Evolutionary conservation across 1,140 invertebrate genomes (phyloP).

Genomic region (Zophobas atratus): DNA sequence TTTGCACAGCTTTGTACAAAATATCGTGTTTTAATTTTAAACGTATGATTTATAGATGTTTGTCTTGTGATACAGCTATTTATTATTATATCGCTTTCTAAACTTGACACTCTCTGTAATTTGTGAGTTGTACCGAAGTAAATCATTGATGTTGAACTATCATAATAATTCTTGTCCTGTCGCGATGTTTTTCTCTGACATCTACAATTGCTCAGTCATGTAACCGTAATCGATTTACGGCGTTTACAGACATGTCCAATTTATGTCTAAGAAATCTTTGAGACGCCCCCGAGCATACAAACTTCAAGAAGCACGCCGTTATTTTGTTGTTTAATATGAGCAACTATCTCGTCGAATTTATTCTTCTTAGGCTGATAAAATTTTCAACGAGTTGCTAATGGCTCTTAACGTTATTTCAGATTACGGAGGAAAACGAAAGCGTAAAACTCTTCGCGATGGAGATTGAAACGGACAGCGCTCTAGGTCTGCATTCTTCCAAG

Average conservation of each 20-base stretch:
- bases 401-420: constrained; percentile 52
- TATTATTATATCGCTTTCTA: not conserved
- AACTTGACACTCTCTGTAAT: constrained; percentile 20
- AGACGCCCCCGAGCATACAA: not conserved
- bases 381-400: not conserved
- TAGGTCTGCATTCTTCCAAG: constrained; percentile 55
- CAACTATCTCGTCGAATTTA: not conserved
- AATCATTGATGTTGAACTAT: constrained; percentile 18
- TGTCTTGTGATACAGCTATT: not conserved
- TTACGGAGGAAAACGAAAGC: constrained; percentile 55
- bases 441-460: constrained; percentile 55
- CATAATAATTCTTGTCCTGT: constrained; percentile 8
- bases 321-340: not conserved
- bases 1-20: too few species aligned
- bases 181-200: constrained; percentile 21
- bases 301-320: not conserved
- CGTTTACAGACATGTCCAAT: constrained; percentile 23
- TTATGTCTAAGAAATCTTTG: constrained; percentile 11
- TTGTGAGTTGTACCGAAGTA: constrained; percentile 13
- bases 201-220: constrained; percentile 23
- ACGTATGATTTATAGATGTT: not conserved
- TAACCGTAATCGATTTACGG: constrained; percentile 25
- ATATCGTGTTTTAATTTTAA: too few species aligned
- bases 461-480: constrained; percentile 44
- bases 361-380: not conserved